Evolutionary conservation across 1,140 invertebrate genomes (phyloP).

Genomic region (Musca vetustissima): DNA sequence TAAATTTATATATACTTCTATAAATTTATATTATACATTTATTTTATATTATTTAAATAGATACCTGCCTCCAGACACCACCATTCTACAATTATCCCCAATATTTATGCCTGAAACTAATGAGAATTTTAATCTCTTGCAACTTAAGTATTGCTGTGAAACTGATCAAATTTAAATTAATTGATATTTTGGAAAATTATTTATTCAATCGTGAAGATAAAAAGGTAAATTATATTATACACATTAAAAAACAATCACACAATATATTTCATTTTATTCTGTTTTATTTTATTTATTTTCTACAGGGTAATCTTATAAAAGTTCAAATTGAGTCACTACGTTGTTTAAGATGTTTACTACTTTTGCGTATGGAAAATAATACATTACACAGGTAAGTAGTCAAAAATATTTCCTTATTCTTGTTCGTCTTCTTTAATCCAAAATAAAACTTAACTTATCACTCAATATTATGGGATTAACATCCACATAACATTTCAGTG

Average conservation of each 20-base stretch:
- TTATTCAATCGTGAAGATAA: conserved; percentile 41
- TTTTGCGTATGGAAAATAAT: conserved; percentile 40
- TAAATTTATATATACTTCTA: too few species aligned
- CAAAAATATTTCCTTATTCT: conserved; percentile 11
- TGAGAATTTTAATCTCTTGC: conserved; percentile 45
- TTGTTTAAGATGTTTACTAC: conserved; percentile 42
- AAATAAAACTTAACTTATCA: neutral
- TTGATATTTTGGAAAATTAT: conserved; percentile 39
- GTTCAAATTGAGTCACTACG: conserved; percentile 63
- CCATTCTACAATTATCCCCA: conserved; percentile 44
- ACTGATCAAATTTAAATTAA: conserved; percentile 32
- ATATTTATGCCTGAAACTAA: conserved; percentile 41
- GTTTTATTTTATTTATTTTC: conserved; percentile 22
- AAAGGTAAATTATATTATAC: conserved; percentile 34
- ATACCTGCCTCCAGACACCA: conserved; percentile 7
- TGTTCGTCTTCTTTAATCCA: neutral
- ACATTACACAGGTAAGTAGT: conserved; percentile 41
- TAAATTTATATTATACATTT: neutral
- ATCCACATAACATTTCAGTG: conserved; percentile 42
- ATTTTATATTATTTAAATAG: conserved; percentile 22
- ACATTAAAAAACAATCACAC: neutral
- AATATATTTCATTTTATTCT: neutral
- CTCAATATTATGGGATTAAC: conserved; percentile 31
- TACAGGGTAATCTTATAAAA: conserved; percentile 48
- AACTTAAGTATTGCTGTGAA: conserved; percentile 40